A percentile compares a stretch with the other conserved stretches of the same genome.
phyloP scores from a whole-genome alignment of 2,888 invertebrate genomes.

The Chouioia cunea region DNA sequence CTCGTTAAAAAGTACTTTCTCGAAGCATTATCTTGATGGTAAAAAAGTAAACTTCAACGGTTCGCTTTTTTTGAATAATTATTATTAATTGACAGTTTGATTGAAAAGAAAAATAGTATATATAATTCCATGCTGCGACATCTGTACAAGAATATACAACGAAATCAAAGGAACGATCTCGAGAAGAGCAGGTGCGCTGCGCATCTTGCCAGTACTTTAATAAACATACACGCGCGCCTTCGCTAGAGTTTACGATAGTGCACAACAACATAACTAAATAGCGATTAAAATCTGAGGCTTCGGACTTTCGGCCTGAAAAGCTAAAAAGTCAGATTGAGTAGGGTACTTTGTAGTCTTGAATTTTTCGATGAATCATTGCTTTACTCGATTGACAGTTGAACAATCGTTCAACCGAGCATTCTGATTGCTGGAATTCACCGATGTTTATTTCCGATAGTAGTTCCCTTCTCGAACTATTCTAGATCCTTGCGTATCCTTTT shows the following conservation, averaged over 20 bases:
- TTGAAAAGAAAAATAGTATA: too few species aligned
- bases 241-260: background rate
- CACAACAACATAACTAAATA: background rate
- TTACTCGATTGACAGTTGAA: constrained; percentile 42
- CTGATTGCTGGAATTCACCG: constrained; percentile 17
- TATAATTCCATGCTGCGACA: too few species aligned
- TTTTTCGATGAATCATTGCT: constrained; percentile 48
- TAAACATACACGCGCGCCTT: background rate
- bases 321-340: background rate
- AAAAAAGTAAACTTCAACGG: too few species aligned
- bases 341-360: background rate
- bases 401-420: constrained; percentile 34
- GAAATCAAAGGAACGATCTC: constrained; percentile 41
- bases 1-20: too few species aligned
- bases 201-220: background rate
- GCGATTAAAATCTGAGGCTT: constrained; percentile 29
- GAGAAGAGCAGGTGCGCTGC: constrained; percentile 29
- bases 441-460: constrained; percentile 45
- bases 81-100: too few species aligned
- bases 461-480: too few species aligned
- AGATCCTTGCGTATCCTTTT: too few species aligned
- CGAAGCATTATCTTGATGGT: too few species aligned
- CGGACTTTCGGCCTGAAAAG: too few species aligned
- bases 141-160: constrained; percentile 16
- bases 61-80: too few species aligned